Conservation (phyloP, 1,140 invertebrate genomes). For the Teleogryllus occipitalis region DNA sequence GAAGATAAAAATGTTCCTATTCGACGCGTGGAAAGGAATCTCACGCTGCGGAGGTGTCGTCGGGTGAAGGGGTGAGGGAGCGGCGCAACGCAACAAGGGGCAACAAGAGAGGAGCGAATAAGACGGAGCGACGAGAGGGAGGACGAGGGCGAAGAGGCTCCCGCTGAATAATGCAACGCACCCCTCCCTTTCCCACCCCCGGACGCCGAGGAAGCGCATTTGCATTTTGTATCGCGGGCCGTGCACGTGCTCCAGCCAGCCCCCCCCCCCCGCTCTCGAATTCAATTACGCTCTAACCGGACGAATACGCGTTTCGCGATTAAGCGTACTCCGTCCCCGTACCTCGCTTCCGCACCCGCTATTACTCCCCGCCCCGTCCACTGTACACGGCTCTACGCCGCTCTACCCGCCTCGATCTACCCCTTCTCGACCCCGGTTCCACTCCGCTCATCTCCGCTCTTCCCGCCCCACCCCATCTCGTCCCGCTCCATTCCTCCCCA, state of each 20-base stretch:
- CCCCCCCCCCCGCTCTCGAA: not conserved
- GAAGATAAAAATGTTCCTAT: too few species aligned
- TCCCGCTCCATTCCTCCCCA: too few species aligned
- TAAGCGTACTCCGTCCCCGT: not conserved
- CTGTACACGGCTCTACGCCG: too few species aligned
- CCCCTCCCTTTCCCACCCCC: not conserved
- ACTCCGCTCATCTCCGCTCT: too few species aligned
- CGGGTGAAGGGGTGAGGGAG: too few species aligned
- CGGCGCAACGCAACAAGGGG: not conserved
- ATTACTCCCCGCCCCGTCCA: too few species aligned
- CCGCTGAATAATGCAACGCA: not conserved
- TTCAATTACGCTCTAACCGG: not conserved
- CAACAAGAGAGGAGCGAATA: not conserved
- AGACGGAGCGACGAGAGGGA: not conserved
- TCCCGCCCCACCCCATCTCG: too few species aligned
- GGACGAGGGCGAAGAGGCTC: not conserved
- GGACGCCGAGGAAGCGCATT: not conserved
- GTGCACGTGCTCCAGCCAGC: not conserved
- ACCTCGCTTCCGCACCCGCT: not conserved
- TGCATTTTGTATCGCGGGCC: not conserved
- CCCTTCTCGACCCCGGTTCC: too few species aligned
- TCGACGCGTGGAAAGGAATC: too few species aligned
- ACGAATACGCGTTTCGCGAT: not conserved
- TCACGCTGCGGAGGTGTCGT: too few species aligned
- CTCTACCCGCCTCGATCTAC: too few species aligned